A percentile compares a stretch with the other conserved stretches of the same genome.
Evolutionary conservation across 2,888 invertebrate species (phyloP).

Genomic region (Tanypteryx hageni): DNA sequence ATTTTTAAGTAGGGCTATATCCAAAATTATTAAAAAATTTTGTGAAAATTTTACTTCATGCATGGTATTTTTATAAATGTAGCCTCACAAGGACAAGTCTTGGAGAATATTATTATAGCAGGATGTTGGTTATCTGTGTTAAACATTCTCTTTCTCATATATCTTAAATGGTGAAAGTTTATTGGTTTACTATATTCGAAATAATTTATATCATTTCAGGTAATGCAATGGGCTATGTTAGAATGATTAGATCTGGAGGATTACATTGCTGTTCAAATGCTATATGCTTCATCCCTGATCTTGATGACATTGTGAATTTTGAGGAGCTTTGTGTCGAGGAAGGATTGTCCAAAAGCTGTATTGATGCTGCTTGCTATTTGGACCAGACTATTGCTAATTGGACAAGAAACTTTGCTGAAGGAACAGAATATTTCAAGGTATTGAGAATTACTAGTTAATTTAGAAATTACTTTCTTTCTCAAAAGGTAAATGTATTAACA

Average conservation of each 20-base stretch:
- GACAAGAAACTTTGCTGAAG: conserved; percentile 89
- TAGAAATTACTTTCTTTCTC: background rate
- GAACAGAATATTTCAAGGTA: conserved; percentile 90
- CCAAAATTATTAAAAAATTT: too few relatives aligned
- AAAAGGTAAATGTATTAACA: too few relatives aligned
- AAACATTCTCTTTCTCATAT: too few relatives aligned
- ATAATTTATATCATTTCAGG: conserved; percentile 73
- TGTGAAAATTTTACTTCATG: too few relatives aligned
- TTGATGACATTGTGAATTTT: conserved; percentile 82
- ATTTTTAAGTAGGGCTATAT: too few relatives aligned
- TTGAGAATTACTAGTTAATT: conserved; percentile 31
- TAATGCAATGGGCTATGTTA: conserved; percentile 96
- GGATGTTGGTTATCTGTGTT: too few relatives aligned
- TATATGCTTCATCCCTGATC: conserved; percentile 91
- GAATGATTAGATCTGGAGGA: conserved; percentile 95
- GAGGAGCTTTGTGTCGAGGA: conserved; percentile 81
- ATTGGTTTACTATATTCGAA: background rate
- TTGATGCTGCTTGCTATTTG: conserved; percentile 83
- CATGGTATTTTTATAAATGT: too few relatives aligned
- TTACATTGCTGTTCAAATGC: conserved; percentile 94
- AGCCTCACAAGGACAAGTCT: too few relatives aligned
- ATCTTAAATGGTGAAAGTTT: too few relatives aligned
- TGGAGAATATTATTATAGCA: too few relatives aligned
- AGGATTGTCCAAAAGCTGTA: conserved; percentile 79
- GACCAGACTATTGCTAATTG: conserved; percentile 88